Evolutionary conservation across 2,888 invertebrate genomes (phyloP).

Genomic region (Chrysolina haemoptera): DNA sequence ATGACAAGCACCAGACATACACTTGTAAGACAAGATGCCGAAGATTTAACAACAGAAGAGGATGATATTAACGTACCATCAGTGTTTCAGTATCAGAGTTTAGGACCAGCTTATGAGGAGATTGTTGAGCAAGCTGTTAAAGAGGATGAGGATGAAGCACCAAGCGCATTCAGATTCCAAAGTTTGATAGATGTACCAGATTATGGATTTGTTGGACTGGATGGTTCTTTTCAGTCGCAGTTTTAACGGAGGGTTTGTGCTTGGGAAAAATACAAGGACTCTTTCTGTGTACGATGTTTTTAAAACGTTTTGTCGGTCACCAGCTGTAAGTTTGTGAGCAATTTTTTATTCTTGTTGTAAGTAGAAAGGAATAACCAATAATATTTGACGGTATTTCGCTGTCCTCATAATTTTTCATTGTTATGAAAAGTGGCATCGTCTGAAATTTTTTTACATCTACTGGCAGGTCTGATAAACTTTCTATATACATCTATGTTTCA

Average conservation of each 20-base stretch:
- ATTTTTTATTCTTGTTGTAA: too few species aligned
- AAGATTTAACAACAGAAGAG: not conserved
- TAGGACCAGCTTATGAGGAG: not conserved
- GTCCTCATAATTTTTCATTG: too few species aligned
- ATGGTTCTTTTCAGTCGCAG: constrained; percentile 39
- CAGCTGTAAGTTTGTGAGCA: too few species aligned
- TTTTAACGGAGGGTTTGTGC: constrained; percentile 25
- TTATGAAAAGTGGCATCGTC: too few species aligned
- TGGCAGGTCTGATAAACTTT: too few species aligned
- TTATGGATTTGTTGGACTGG: constrained; percentile 38
- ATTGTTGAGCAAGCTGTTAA: not conserved
- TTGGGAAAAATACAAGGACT: too few species aligned
- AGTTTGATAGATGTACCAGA: constrained; percentile 47
- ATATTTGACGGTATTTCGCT: too few species aligned
- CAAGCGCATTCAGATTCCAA: constrained; percentile 18
- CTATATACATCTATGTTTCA: too few species aligned
- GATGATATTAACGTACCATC: not conserved
- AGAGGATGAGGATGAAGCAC: constrained; percentile 13
- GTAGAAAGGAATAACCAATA: too few species aligned
- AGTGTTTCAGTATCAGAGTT: not conserved
- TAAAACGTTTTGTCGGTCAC: too few species aligned
- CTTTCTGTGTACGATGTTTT: too few species aligned
- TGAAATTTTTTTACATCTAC: too few species aligned
- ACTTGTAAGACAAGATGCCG: not conserved
- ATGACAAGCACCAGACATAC: not conserved